Base-by-base conservation (phyloP, 1,140 invertebrate genomes). In the Saxidomus purpurata region DNA sequence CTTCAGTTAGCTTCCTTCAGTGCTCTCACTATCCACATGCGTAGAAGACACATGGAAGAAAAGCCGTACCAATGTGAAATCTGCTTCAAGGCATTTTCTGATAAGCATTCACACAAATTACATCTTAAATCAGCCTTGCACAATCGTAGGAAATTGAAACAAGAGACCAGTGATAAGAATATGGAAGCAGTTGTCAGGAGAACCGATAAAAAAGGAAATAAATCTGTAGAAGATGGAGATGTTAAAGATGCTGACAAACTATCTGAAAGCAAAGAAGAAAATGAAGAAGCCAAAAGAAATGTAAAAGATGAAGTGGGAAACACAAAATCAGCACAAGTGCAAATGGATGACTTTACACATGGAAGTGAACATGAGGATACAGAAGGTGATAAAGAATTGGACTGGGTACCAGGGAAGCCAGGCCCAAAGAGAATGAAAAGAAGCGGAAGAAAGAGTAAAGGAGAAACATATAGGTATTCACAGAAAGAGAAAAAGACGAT, bases 21-120 rank as follows among this genome's bases (percentile, higher is more conserved):
- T 55, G 89, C 92, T 15, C 86, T 94, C 15, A 79, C 81, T 31
- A 74, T 93, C 28, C 94, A 94, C 47, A 90, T 91, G 36, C 83
- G 86, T 34, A 61, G 92, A 15, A 79, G 67, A 15, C 93, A 94
- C 69, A 80, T 67, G 3, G 85, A 86, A 43, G 89, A 91, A 69
- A 90, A 85, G 49, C 91, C 88, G 17, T 93, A 71, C 49, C 80
- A 80, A 43, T 94, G 93, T 81, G 79, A 91, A 28, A 15, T 85
- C 19, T 94, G 93, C 74, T 84, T 90, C 22, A 92, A 89, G 40
- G 76, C 36, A 1, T 92, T 92, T 69, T 55, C 61, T 31, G 92
- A 91, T 28, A 92, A 89, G 80, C 82, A 91, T 59, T 67, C 88
- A 0, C 84, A 90, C 2, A 59, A 40, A n/a, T 47, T 79, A 19